Conservation (phyloP, 2,888 invertebrate species). For the Keiferia lycopersicella region DNA sequence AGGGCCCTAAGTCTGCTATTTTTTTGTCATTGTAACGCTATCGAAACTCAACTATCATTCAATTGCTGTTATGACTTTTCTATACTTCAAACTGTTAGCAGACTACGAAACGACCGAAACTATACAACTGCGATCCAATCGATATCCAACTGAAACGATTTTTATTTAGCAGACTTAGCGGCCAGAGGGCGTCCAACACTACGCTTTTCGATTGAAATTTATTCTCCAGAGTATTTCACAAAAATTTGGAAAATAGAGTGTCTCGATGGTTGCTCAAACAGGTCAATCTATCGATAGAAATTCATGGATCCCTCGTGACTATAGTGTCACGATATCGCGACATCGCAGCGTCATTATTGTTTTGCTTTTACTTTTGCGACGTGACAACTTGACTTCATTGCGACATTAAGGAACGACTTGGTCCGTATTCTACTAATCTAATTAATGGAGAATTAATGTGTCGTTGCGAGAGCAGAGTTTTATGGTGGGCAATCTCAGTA, state of each 20-base stretch:
- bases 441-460: background rate
- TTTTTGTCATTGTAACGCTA: no score
- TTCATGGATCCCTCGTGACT: background rate
- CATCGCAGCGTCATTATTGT: slow-evolving; percentile 21
- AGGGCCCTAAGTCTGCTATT: no score
- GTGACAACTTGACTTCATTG: slow-evolving; percentile 6
- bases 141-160: no score
- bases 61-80: no score
- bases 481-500: background rate
- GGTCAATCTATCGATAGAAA: slow-evolving; percentile 10
- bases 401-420: slow-evolving; percentile 10
- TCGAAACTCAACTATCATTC: no score
- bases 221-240: no score
- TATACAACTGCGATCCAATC: no score
- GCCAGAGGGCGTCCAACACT: background rate
- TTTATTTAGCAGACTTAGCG: no score
- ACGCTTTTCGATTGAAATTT: background rate
- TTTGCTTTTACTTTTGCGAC: slow-evolving; percentile 23
- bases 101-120: no score
- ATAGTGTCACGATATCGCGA: slow-evolving; percentile 1
- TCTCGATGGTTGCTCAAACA: background rate
- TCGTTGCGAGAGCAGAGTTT: background rate
- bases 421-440: slow-evolving; percentile 15
- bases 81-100: no score
- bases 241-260: no score